A percentile compares a stretch with the other conserved stretches of the same genome.
Conservation (phyloP, 1,140 invertebrate species). For the Anadara kagoshimensis region DNA sequence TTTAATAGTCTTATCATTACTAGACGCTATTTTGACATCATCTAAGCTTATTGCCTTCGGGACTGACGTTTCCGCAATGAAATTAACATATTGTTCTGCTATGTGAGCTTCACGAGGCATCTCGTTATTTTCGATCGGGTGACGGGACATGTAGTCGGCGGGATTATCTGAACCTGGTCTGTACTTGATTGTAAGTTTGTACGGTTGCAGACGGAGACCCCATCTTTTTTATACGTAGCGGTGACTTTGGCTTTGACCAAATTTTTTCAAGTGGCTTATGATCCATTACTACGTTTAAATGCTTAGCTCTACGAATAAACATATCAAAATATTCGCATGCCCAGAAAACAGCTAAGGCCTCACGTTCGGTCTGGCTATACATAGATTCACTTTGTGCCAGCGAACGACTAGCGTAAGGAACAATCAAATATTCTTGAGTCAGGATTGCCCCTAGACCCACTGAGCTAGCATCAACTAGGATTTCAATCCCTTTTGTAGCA, state of each 20-base stretch:
- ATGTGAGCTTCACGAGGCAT: constrained; percentile 11
- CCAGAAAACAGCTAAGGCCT: constrained; percentile 59
- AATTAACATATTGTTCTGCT: constrained; percentile 23
- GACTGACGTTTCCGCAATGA: constrained; percentile 13
- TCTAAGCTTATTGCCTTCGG: constrained; percentile 9
- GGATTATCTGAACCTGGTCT: constrained; percentile 12
- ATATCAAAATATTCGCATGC: constrained; percentile 71
- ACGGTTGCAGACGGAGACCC: constrained; percentile 46
- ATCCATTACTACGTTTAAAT: constrained; percentile 69
- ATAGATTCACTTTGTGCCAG: constrained; percentile 24
- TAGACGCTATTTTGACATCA: constrained; percentile 5
- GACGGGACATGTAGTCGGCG: constrained; percentile 27
- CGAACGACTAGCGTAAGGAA: constrained; percentile 21
- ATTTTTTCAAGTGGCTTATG: constrained; percentile 62
- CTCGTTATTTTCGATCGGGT: constrained; percentile 2
- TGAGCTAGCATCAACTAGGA: constrained; percentile 35
- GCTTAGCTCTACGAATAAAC: constrained; percentile 67
- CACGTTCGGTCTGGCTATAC: constrained; percentile 37
- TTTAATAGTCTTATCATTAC: background rate
- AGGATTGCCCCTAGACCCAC: constrained; percentile 22
- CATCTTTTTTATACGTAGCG: constrained; percentile 47
- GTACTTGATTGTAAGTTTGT: constrained; percentile 32
- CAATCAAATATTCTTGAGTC: constrained; percentile 23
- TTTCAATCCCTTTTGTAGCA: constrained; percentile 6
- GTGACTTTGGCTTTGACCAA: constrained; percentile 45